These are phyloP conservation scores for honey bee (Apis mellifera) DNA, from an alignment of 1,140 invertebrate genomes.

Conservation along the genomic window DNA sequence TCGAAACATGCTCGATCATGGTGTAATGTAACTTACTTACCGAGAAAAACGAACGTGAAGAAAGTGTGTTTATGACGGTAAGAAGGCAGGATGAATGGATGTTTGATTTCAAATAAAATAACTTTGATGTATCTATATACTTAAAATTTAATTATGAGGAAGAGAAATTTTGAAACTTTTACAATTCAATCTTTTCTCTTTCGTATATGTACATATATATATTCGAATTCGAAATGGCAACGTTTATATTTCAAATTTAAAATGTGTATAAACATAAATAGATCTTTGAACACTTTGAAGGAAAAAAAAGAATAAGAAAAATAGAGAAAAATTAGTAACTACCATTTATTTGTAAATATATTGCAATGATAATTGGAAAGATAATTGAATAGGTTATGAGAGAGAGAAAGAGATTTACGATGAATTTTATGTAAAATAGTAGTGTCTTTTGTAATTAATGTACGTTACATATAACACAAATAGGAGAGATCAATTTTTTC, in stretches of 20 bases:
- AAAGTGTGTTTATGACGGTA: neutral
- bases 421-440: neutral
- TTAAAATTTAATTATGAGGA: too few relatives aligned
- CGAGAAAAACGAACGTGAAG: neutral
- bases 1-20: neutral
- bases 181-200: too few relatives aligned
- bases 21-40: neutral
- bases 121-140: neutral
- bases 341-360: neutral
- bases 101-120: neutral
- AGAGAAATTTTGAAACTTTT: too few relatives aligned
- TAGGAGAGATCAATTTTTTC: neutral
- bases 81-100: neutral
- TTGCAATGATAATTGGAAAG: neutral
- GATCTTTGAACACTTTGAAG: neutral
- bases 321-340: neutral
- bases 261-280: neutral
- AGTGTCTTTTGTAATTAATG: neutral
- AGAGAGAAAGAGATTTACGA: slow-evolving; percentile 27
- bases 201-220: too few relatives aligned
- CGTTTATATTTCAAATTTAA: too few relatives aligned
- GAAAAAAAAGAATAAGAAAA: neutral
- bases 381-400: neutral
- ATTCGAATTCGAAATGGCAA: too few relatives aligned
- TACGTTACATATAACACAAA: neutral